Evolutionary conservation across 1,140 invertebrate genomes (phyloP), one percentile per base, ranked within the genome.

Genomic region (Drosophila pectinifera): DNA sequence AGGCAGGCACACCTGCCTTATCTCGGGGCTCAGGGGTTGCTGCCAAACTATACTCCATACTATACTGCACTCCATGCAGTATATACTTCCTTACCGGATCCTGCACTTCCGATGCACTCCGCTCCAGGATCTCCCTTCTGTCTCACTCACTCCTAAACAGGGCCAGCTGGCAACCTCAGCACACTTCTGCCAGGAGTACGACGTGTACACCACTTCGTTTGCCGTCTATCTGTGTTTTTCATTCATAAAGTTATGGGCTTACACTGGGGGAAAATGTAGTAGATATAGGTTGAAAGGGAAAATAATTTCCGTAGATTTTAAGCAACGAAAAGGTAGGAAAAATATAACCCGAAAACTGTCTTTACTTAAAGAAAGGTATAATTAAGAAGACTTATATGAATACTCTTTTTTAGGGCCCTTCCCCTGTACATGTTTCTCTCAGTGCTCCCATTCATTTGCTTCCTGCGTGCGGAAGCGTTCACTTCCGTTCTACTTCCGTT

Each of bases 401-500:
- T 8, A 46, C 2, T 16, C 5, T 0, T 26, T n/a, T 24, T 16
- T 5, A 16, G 11, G 14, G 0, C 7, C 13, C 10, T 13, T 20
- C 1, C 2, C 1, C n/a, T n/a, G n/a, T n/a, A 13, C 8, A 18
- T 3, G 6, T 67, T 68, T 64, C 18, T 51, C n/a, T 36, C 36
- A 49, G 64, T 68, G 16, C 14, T 24, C 28, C 41, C 75, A 78
- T 54, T 64, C 62, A 68, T 67, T 61, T 58, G 49, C 69, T 72
- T 58, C 36, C 73, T 82, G 88, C 83, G 83, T 86, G 82, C 83
- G 83, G 82, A 86, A 86, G 82, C 58, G 78, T 86, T 88, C 79
- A 86, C 79, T 88, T 86, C 82, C 83, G 82, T 75, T 86, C 73
- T 88, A 61, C 78, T 81, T 75, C 73, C 73, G 72, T 75, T 75